Evolutionary conservation across 2,797 vertebrate genomes (phyloP), one percentile per base, ranked within the genome.

Genomic region (Sebastes cheni): DNA sequence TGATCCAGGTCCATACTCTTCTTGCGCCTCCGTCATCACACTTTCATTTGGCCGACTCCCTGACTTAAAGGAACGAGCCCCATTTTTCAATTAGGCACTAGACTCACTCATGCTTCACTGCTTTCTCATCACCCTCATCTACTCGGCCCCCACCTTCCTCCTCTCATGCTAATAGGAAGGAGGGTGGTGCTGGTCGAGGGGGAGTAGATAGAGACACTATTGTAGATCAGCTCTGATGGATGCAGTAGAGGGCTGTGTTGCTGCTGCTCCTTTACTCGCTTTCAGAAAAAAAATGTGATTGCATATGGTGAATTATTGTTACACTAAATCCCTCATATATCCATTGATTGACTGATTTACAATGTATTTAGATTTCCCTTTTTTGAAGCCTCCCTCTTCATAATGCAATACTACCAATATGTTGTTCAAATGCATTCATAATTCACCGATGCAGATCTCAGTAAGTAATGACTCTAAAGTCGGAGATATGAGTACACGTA

Each of bases 61-160:
- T 3, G 42, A 88, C 84, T 93, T 86, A 76, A 82, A 58, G 86
- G 59, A 75, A 83, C 46, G 23, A 81, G 81, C 65, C 77, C 90
- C 70, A 79, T 91, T 93, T 93, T 93, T 93, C 92, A 94, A 91
- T 93, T 89, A 94, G 75, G 77, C 75, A 46, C 50, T 60, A 81
- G 69, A 87, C 82, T 89, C 59, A 75, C 83, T 84, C 75, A 88
- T 52, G 85, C 90, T 79, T 83, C 71, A 55, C 70, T 88, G 87
- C 86, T 78, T 88, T 87, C 85, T 87, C 86, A 89, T 93, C 89
- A 79, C 83, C 75, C 82, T 88, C 84, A 90, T 91, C 86, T 83
- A 75, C 61, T 77, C 65, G 5, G 27, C 76, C 76, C 62, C 77
- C 79, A 34, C 75, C 74, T 27, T 29, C 36, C 52, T 76, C 75